phyloP scores from a whole-genome alignment of 2,113 vertebrate species.

The Hystrix cristata region DNA sequence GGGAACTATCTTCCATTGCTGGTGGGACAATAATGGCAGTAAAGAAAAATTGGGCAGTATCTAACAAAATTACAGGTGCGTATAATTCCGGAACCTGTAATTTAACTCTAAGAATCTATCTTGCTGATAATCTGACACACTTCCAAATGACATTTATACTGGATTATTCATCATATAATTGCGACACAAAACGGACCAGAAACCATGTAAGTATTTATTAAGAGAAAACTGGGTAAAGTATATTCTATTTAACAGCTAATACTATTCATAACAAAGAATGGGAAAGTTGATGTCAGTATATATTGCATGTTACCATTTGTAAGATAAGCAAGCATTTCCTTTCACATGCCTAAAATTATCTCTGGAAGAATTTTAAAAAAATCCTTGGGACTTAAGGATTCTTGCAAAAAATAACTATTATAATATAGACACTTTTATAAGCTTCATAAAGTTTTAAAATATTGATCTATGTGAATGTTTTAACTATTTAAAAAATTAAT shows the following conservation, averaged over 20 bases:
- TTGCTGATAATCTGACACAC: background rate
- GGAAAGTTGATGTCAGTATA: background rate
- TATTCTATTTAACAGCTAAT: background rate
- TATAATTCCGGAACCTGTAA: background rate
- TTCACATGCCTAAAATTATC: constrained; percentile 19
- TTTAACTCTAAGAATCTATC: background rate
- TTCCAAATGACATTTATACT: background rate
- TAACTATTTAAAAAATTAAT: background rate
- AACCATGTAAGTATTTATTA: background rate
- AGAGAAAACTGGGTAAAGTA: background rate
- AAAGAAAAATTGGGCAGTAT: background rate
- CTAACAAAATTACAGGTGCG: background rate
- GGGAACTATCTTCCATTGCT: background rate
- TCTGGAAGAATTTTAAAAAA: background rate
- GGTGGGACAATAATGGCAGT: background rate
- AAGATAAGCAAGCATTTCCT: background rate
- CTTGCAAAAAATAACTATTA: background rate
- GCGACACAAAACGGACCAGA: background rate
- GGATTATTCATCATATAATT: background rate
- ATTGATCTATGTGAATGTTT: background rate
- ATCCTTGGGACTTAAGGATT: background rate
- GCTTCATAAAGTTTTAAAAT: background rate
- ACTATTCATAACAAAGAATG: background rate
- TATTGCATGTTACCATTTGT: background rate
- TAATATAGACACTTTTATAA: background rate